phyloP scores from a whole-genome alignment of 2,888 invertebrate species.

The Brassicogethes aeneus region DNA sequence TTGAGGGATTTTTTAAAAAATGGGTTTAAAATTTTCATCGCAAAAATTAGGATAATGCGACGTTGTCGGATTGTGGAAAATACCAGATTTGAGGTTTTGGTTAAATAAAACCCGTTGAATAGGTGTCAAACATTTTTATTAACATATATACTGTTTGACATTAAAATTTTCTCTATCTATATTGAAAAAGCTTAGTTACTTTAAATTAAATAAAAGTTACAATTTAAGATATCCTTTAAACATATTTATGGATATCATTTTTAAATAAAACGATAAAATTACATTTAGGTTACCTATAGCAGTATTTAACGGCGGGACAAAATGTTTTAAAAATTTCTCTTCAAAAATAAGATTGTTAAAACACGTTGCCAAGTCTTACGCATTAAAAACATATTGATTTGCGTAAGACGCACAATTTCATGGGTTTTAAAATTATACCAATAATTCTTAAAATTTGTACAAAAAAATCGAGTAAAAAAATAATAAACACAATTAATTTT shows the following conservation, averaged over 20 bases:
- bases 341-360: too few species aligned
- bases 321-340: too few species aligned
- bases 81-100: too few species aligned
- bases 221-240: constrained; percentile 29
- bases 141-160: constrained; percentile 26
- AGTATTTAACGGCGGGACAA: background rate
- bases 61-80: too few species aligned
- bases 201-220: constrained; percentile 8
- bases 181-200: constrained; percentile 22
- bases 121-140: constrained; percentile 26
- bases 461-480: background rate
- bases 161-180: constrained; percentile 16
- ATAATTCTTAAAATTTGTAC: background rate
- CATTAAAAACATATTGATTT: background rate
- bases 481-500: background rate
- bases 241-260: constrained; percentile 34
- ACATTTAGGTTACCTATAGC: background rate
- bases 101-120: too few species aligned
- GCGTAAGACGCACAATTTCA: background rate
- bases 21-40: too few species aligned
- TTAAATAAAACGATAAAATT: constrained; percentile 15
- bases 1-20: too few species aligned
- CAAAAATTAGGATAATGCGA: too few species aligned
- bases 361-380: background rate
- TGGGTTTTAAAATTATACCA: background rate